Conservation (phyloP, 2,888 invertebrate genomes). For the Scrobipalpa atriplicella region DNA sequence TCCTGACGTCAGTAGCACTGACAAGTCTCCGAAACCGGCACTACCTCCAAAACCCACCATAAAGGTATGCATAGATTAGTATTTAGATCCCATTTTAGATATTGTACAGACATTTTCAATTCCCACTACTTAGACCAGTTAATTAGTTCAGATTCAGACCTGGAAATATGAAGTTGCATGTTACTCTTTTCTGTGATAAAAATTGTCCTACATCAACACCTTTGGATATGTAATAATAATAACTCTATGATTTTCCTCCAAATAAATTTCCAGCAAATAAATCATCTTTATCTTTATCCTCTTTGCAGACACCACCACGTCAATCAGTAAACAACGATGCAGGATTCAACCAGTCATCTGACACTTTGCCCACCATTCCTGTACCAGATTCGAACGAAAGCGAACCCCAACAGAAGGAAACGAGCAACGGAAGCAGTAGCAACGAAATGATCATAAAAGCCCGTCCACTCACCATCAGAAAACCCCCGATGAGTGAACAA, state of each 20-base stretch:
- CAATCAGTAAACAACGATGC: conserved; percentile 74
- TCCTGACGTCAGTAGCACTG: conserved; percentile 77
- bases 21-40: conserved; percentile 87
- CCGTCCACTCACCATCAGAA: conserved; percentile 91
- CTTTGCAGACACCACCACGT: conserved; percentile 77
- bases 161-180: not conserved
- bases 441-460: conserved; percentile 87
- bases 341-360: conserved; percentile 59
- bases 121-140: not conserved
- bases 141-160: not conserved
- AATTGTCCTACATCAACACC: not conserved
- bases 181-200: not conserved
- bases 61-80: conserved; percentile 61
- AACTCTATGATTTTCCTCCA: not conserved
- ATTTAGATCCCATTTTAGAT: not conserved
- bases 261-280: no score
- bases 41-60: conserved; percentile 92
- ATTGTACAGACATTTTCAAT: not conserved
- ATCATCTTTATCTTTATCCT: no score
- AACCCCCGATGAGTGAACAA: conserved; percentile 91
- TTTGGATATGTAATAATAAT: not conserved
- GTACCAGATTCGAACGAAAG: conserved; percentile 66
- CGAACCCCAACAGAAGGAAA: conserved; percentile 71
- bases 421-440: conserved; percentile 62
- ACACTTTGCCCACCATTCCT: conserved; percentile 63